Evolutionary conservation across 2,797 vertebrate genomes (phyloP).

Genomic region (Poeciliopsis turneri): DNA sequence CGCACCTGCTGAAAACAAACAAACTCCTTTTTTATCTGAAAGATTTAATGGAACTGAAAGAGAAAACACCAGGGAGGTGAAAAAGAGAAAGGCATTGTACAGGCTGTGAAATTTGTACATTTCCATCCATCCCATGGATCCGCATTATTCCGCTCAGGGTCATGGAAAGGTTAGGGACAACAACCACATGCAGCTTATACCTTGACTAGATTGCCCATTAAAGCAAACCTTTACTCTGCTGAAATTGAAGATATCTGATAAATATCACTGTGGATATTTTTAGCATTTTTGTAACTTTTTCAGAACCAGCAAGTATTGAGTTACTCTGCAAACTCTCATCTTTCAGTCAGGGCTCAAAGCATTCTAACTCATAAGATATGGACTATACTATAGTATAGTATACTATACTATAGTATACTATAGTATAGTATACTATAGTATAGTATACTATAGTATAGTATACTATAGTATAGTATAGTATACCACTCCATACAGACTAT

Average conservation of each 20-base stretch:
- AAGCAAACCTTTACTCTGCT: not conserved
- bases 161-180: not conserved
- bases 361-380: not conserved
- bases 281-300: not conserved
- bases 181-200: not conserved
- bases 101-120: not conserved
- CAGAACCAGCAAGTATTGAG: not conserved
- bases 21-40: not conserved
- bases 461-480: too few relatives aligned
- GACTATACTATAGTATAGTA: too few relatives aligned
- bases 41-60: not conserved
- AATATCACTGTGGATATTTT: not conserved
- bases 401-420: too few relatives aligned
- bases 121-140: not conserved
- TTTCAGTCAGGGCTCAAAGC: not conserved
- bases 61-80: not conserved
- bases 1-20: not conserved
- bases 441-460: too few relatives aligned
- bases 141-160: not conserved
- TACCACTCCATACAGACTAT: too few relatives aligned
- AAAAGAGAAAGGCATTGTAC: not conserved
- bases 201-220: not conserved
- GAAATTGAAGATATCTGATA: not conserved
- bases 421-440: too few relatives aligned
- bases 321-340: not conserved